A percentile compares a stretch with the other conserved stretches of the same genome.
Evolutionary conservation across 1,140 invertebrate genomes (phyloP).

Genomic region (Agrypnia vestita): DNA sequence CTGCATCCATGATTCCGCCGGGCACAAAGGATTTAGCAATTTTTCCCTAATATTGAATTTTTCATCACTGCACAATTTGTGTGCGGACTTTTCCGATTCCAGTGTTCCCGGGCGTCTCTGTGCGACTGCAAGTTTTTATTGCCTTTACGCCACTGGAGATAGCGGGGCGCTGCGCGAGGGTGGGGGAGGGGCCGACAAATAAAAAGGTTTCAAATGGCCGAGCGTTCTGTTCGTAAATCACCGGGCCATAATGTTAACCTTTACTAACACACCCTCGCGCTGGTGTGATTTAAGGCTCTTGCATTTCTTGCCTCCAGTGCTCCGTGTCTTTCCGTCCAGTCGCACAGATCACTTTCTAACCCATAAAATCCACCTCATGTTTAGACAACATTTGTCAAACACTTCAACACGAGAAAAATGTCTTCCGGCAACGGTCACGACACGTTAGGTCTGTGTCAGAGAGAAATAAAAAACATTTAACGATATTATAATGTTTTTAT

Average conservation of each 20-base stretch:
- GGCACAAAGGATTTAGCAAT: slow-evolving; percentile 5
- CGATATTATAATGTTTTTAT: too few species aligned
- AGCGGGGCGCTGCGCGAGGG: not conserved
- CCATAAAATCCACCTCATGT: too few species aligned
- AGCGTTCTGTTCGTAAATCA: slow-evolving; percentile 15
- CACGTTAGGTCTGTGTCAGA: too few species aligned
- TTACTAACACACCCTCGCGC: not conserved
- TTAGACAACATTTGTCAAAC: too few species aligned
- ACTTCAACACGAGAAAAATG: too few species aligned
- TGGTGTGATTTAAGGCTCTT: not conserved
- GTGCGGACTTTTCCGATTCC: not conserved
- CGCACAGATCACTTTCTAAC: too few species aligned
- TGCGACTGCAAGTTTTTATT: slow-evolving; percentile 15
- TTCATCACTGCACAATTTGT: slow-evolving; percentile 3
- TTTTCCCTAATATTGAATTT: slow-evolving; percentile 14
- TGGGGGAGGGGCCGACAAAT: not conserved
- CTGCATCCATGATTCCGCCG: too few species aligned
- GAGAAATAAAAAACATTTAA: too few species aligned
- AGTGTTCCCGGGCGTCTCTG: not conserved
- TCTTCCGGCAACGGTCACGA: too few species aligned
- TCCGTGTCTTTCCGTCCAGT: too few species aligned
- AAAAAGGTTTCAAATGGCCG: slow-evolving; percentile 9
- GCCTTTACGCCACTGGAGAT: not conserved
- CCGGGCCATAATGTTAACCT: slow-evolving; percentile 4
- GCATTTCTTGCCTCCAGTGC: too few species aligned